These are phyloP conservation scores for Caenorhabditis sinica DNA, from an alignment of 2,888 invertebrate species.

Conservation along the genomic window DNA sequence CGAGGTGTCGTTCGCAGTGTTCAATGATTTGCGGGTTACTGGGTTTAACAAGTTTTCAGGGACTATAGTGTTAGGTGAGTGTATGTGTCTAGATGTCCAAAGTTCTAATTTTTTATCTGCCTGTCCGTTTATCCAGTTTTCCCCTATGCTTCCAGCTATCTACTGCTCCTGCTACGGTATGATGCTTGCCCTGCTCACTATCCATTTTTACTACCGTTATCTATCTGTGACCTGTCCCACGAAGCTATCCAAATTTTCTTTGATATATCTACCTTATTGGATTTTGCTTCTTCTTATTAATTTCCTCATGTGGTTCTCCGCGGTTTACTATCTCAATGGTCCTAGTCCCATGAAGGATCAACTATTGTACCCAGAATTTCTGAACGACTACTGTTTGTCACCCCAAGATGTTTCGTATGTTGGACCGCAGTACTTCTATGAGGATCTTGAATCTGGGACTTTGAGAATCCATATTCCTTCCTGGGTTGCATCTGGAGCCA, in stretches of 20 bases:
- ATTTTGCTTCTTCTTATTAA: neutral
- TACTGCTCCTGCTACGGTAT: slow-evolving; percentile 54
- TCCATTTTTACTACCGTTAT: slow-evolving; percentile 53
- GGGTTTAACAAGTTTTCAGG: neutral
- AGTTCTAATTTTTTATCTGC: too few relatives aligned
- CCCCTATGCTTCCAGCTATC: slow-evolving; percentile 38
- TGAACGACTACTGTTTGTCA: slow-evolving; percentile 19
- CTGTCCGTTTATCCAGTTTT: too few relatives aligned
- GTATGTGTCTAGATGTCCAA: neutral
- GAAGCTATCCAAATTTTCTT: slow-evolving; percentile 3
- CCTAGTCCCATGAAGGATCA: neutral
- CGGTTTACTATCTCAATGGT: slow-evolving; percentile 9
- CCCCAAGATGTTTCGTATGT: slow-evolving; percentile 14
- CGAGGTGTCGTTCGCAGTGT: neutral
- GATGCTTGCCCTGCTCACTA: slow-evolving; percentile 35
- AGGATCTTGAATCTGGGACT: neutral
- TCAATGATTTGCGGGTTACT: slow-evolving; percentile 1
- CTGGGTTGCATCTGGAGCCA: neutral
- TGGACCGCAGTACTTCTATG: slow-evolving; percentile 16
- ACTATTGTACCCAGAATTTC: neutral
- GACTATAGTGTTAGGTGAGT: slow-evolving; percentile 1
- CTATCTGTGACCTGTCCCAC: slow-evolving; percentile 29
- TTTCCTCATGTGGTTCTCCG: neutral
- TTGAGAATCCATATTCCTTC: neutral
- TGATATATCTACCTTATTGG: neutral